Evolutionary conservation across 2,888 invertebrate species (phyloP).

Genomic region (Nomada goodeniana): DNA sequence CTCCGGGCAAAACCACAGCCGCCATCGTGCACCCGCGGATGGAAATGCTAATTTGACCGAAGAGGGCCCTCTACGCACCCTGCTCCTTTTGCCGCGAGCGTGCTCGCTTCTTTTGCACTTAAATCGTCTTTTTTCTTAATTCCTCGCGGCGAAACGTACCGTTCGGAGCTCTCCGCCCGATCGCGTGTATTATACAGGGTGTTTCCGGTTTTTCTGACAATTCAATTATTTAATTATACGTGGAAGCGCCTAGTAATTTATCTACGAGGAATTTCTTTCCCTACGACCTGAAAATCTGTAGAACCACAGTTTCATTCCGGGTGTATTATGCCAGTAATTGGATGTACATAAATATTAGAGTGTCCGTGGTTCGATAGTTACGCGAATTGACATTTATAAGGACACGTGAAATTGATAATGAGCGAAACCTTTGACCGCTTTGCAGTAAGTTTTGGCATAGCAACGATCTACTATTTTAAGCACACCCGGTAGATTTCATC

Average conservation of each 20-base stretch:
- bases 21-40: conserved; percentile 73
- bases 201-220: background rate
- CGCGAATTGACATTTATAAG: too few relatives aligned
- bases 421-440: too few relatives aligned
- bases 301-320: too few relatives aligned
- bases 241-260: background rate
- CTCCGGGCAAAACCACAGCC: conserved; percentile 70
- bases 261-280: background rate
- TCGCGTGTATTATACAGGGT: conserved; percentile 13
- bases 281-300: background rate
- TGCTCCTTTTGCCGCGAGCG: conserved; percentile 53
- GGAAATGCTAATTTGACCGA: conserved; percentile 78
- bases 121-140: conserved; percentile 53
- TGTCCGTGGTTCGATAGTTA: too few relatives aligned
- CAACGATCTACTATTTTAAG: too few relatives aligned
- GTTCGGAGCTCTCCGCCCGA: conserved; percentile 29
- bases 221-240: too few relatives aligned
- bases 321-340: too few relatives aligned
- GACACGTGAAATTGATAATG: too few relatives aligned
- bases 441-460: too few relatives aligned
- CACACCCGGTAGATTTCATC: too few relatives aligned
- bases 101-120: conserved; percentile 47
- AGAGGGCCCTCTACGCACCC: conserved; percentile 62
- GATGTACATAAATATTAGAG: too few relatives aligned
- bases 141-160: conserved; percentile 48